Evolutionary conservation across 2,888 invertebrate species (phyloP).

Genomic region (Clanis bilineata): DNA sequence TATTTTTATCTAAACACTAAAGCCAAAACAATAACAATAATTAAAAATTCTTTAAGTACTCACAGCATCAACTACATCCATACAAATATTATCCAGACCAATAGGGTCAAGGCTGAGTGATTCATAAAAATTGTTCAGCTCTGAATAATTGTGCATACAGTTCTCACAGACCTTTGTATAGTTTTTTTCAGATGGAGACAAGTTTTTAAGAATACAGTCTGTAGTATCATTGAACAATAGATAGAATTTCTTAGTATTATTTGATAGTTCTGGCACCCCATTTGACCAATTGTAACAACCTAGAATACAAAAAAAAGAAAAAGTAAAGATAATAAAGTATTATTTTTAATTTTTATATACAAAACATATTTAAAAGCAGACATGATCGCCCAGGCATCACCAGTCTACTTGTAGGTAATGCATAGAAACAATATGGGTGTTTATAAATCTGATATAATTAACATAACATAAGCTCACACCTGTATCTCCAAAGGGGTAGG

Average conservation of each 20-base stretch:
- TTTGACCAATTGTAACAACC: conserved; percentile 81
- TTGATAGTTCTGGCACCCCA: conserved; percentile 66
- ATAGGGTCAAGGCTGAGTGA: conserved; percentile 78
- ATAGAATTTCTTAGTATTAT: conserved; percentile 75
- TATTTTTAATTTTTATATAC: no score
- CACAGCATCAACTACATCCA: conserved; percentile 86
- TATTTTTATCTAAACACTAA: no score
- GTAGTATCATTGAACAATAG: conserved; percentile 67
- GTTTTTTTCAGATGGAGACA: conserved; percentile 45
- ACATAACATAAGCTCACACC: no score
- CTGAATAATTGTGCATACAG: conserved; percentile 79
- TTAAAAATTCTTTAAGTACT: conserved; percentile 37
- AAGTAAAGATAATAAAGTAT: neutral
- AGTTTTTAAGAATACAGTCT: conserved; percentile 62
- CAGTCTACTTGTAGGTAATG: no score
- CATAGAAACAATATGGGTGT: no score
- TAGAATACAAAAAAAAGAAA: conserved; percentile 48
- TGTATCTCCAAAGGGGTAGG: no score
- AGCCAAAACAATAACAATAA: no score
- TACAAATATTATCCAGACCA: conserved; percentile 83
- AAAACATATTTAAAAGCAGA: no score
- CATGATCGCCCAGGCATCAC: no score
- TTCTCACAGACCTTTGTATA: conserved; percentile 70
- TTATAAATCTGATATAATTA: no score
- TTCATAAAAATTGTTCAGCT: conserved; percentile 82